These are phyloP conservation scores for Lutjanus erythropterus DNA, from an alignment of 2,113 vertebrate genomes.

Conservation along the genomic window DNA sequence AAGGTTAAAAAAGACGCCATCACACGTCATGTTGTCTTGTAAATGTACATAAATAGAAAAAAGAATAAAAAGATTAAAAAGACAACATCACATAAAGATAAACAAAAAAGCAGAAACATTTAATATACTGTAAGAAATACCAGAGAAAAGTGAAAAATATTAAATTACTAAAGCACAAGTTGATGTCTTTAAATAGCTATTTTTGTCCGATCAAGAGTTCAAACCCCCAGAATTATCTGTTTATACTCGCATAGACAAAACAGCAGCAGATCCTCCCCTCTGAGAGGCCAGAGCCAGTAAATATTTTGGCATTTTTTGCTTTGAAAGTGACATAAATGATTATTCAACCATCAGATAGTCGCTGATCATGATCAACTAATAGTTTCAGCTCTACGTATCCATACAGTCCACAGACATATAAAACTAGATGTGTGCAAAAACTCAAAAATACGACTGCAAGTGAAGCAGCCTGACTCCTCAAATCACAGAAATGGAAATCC, in stretches of 20 bases:
- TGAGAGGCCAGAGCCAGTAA: not conserved
- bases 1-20: too few species aligned
- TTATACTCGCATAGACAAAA: not conserved
- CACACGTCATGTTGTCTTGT: too few species aligned
- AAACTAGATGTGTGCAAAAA: not conserved
- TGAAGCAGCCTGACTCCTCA: not conserved
- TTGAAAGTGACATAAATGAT: not conserved
- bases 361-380: too few species aligned
- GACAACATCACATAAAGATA: too few species aligned
- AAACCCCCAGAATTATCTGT: not conserved
- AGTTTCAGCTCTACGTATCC: too few species aligned
- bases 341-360: not conserved
- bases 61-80: too few species aligned
- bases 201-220: not conserved
- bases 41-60: too few species aligned
- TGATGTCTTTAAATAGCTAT: not conserved
- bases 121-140: too few species aligned
- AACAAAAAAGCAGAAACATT: too few species aligned
- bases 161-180: not conserved
- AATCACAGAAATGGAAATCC: constrained; percentile 28
- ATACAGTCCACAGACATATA: too few species aligned
- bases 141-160: not conserved
- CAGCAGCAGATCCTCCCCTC: not conserved
- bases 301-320: not conserved
- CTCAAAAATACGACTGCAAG: not conserved